phyloP scores from a whole-genome alignment of 2,113 vertebrate species.

The Octodon degus region DNA sequence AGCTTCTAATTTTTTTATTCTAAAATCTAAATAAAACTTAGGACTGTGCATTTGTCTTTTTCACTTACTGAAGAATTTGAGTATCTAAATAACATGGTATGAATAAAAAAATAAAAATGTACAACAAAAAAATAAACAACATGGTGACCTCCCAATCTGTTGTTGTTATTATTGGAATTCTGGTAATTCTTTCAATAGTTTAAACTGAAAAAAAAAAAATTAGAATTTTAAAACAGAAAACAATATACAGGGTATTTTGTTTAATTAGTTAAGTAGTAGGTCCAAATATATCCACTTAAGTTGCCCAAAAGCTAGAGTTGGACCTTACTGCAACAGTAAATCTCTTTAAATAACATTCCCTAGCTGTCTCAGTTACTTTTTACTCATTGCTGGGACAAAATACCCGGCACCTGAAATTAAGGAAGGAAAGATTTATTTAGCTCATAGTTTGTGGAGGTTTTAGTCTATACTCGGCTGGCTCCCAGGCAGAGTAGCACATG shows the following conservation, averaged over 20 bases:
- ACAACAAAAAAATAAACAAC: not conserved
- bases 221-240: not conserved
- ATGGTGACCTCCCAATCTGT: conserved; percentile 18
- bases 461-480: no score
- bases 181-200: conserved; percentile 46
- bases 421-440: no score
- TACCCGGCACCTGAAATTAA: no score
- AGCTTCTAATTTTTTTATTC: conserved; percentile 37
- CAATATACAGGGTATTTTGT: conserved; percentile 6
- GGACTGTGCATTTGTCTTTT: not conserved
- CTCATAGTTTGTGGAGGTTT: no score
- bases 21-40: conserved; percentile 42
- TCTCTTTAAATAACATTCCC: not conserved
- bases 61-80: conserved; percentile 40
- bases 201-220: conserved; percentile 35
- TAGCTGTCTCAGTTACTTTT: no score
- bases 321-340: conserved; percentile 42
- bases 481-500: no score
- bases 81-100: conserved; percentile 22
- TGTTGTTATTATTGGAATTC: not conserved
- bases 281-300: conserved; percentile 6
- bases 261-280: not conserved
- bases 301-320: conserved; percentile 34
- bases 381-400: no score
- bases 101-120: no score